Percentiles rank a stretch among this genome's conserved stretches.
phyloP scores from a whole-genome alignment of 2,888 invertebrate species.

The Meteorus colon region DNA sequence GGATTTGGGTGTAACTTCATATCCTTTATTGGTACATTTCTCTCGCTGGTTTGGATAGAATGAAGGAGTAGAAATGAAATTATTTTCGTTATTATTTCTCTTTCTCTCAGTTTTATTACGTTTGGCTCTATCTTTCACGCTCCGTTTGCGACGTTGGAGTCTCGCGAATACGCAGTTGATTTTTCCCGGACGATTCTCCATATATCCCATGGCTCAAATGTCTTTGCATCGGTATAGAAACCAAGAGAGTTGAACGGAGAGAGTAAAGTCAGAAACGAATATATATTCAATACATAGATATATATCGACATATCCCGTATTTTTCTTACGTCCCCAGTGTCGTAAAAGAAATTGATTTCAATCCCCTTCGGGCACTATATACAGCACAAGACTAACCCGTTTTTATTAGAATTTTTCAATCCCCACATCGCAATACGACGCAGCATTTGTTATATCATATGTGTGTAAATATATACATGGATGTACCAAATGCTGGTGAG shows the following conservation, averaged over 20 bases:
- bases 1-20: not conserved
- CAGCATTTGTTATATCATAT: slow-evolving; percentile 52
- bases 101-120: not conserved
- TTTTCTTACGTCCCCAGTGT: slow-evolving; percentile 40
- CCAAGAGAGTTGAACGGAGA: slow-evolving; percentile 24
- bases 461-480: not conserved
- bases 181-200: slow-evolving; percentile 32
- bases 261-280: slow-evolving; percentile 32
- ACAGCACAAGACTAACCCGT: slow-evolving; percentile 49
- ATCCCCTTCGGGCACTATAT: slow-evolving; percentile 42
- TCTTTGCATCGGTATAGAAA: slow-evolving; percentile 7
- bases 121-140: slow-evolving; percentile 30
- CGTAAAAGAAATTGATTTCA: slow-evolving; percentile 59
- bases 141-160: slow-evolving; percentile 33
- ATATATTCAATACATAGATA: slow-evolving; percentile 28
- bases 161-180: slow-evolving; percentile 24
- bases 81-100: not conserved
- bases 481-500: not conserved
- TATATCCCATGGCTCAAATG: slow-evolving; percentile 30
- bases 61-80: slow-evolving; percentile 37
- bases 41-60: not conserved
- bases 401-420: slow-evolving; percentile 67
- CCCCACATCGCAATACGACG: slow-evolving; percentile 48
- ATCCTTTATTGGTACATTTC: not conserved
- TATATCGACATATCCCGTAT: slow-evolving; percentile 35